Base-by-base conservation (phyloP, 2,797 vertebrate genomes). In the Melanotaenia pygmaea region DNA sequence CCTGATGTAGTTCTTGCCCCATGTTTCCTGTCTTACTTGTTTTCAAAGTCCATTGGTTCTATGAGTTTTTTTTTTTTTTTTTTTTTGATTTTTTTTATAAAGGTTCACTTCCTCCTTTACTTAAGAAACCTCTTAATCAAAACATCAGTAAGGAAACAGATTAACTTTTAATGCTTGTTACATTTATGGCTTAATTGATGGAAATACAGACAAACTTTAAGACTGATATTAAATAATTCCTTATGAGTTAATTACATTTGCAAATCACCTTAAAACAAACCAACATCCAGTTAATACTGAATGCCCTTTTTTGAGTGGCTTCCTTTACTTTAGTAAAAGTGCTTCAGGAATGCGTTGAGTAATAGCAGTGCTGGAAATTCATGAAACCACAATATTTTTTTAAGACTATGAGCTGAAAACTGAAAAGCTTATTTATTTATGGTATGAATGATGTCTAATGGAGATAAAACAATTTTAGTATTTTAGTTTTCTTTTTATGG, bases 61-160 rank as follows among this genome's bases (percentile, higher is more conserved):
- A 56, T 38, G 40, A 35, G 0, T 20, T 61, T 51, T 28, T 38
- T 50, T 6, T 47, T 47, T 26, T 26, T 2, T 26, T 26, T 26
- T 26, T 50, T 24, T 1, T 54, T 14, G 3, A 30, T 30, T 47
- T 34, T 34, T 13, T 76, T 57, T 32, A 70, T 14, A 38, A 2
- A 60, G 40, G 51, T 66, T 83, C 58, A 76, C 20, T 78, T 78
- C 59, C 70, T 77, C 50, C 10, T 59, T 70, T 64, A n/a, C 38
- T 47, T 40, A 13, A 64, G 20, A 2, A 45, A 24, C 57, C 16
- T 53, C 16, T 11, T 34, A 22, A 37, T 1, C 14, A 1, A 26
- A 16, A 47, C 28, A 6, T n/a, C 24, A 14, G 24, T n/a, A 4
- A 20, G 26, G 8, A 35, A 45, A n/a, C 50, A 9, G 40, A 30